Base-by-base conservation (phyloP, 2,797 vertebrate genomes). In the Synaphobranchus kaupii region DNA sequence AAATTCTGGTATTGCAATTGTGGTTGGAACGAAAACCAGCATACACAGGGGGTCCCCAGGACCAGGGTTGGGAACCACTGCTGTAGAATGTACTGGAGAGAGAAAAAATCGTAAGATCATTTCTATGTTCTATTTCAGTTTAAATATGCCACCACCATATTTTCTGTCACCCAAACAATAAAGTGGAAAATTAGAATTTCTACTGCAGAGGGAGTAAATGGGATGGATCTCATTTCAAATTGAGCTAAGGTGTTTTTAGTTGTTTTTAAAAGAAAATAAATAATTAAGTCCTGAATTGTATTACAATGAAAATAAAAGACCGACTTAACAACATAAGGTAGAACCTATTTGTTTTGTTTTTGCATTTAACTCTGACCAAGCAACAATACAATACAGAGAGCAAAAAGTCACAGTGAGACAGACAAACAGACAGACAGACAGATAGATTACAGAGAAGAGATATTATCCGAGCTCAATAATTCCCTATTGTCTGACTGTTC, bases 201-300 rank as follows among this genome's bases (percentile, higher is more conserved):
- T 85, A 52, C 48, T 71, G 84, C 17, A 28, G 54, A 47, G n/a
- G 28, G 44, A 85, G 56, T 31, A 85, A 85, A 73, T 31, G 22
- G 66, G 50, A 73, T 73, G 48, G 22, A 85, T 73, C 63, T 85
- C 17, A 85, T 85, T 85, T 85, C 58, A 85, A 60, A 71, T 39
- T 44, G n/a, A 28, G 10, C 54, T 56, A 4, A 56, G 15, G 54
- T 20, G n/a, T 56, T 56, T 56, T 56, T n/a, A 8, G 8, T 66
- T 66, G 6, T 9, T 71, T 71, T 71, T 71, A 28, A 73, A 39
- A 73, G 12, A 34, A 73, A 71, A n/a, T 25, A n/a, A 85, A 71
- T 22, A 15, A 12, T 44, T 39, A 48, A 66, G 6, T 48, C n/a
- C 25, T 85, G 68, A n/a, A 73, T 85, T 85, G 48, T 12, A 73